Conservation (phyloP, 2,113 vertebrate species). For the Pterocles orientalis region DNA sequence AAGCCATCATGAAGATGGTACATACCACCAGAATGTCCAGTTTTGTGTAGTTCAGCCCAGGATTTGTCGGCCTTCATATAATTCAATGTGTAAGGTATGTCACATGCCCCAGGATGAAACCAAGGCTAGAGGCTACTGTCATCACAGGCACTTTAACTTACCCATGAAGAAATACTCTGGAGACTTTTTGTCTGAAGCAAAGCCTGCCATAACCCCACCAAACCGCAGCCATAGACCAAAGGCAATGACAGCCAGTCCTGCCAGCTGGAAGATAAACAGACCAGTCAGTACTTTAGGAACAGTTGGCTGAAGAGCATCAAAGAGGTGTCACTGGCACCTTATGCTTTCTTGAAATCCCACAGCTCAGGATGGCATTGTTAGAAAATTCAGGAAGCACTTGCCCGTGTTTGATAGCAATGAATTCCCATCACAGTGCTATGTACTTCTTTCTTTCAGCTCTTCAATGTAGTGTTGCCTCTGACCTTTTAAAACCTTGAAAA, state of each 20-base stretch:
- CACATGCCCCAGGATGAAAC: not conserved
- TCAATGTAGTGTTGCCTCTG: not conserved
- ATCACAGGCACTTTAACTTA: conserved; percentile 73
- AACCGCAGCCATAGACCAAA: conserved; percentile 95
- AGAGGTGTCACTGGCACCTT: not conserved
- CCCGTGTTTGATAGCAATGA: not conserved
- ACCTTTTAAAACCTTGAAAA: not conserved
- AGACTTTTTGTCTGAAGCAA: conserved; percentile 81
- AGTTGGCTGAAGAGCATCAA: not conserved
- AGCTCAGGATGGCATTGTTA: not conserved
- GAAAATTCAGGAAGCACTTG: not conserved
- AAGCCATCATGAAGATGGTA: not conserved
- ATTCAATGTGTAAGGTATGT: not conserved
- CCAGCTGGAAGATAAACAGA: conserved; percentile 81
- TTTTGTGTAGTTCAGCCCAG: not conserved
- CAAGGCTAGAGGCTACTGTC: not conserved
- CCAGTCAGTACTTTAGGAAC: not conserved
- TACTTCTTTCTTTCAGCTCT: not conserved
- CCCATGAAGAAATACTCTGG: conserved; percentile 92
- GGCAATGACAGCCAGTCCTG: conserved; percentile 88
- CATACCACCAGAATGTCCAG: not conserved
- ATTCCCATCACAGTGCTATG: not conserved
- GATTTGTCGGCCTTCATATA: not conserved
- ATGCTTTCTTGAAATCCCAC: not conserved
- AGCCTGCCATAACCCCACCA: conserved; percentile 83